phyloP scores from a whole-genome alignment of 2,113 vertebrate species.

The Mirza zaza region DNA sequence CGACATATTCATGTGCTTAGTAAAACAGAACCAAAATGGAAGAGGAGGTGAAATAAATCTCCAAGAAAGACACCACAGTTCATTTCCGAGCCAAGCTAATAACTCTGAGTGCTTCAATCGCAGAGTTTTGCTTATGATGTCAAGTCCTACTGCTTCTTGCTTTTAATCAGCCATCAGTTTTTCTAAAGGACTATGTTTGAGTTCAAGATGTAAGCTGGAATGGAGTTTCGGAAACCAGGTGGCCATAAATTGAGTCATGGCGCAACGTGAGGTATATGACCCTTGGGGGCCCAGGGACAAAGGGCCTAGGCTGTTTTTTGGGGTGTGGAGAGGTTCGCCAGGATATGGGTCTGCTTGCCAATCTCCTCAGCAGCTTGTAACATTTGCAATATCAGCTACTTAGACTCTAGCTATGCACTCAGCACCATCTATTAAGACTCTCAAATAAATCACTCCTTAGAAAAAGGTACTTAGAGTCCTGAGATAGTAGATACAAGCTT shows the following conservation, averaged over 20 bases:
- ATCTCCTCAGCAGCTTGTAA: background rate
- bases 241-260: background rate
- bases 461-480: background rate
- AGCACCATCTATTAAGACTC: background rate
- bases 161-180: background rate
- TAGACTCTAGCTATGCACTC: background rate
- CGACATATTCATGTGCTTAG: background rate
- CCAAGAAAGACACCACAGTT: background rate
- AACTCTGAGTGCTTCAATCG: background rate
- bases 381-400: background rate
- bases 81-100: background rate
- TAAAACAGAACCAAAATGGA: background rate
- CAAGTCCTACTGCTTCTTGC: background rate
- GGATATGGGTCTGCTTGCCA: background rate
- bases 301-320: background rate
- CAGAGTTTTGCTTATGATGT: background rate
- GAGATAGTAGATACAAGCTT: background rate
- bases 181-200: background rate
- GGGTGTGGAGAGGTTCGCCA: background rate
- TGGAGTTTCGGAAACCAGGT: background rate
- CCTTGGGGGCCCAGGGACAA: fast-evolving
- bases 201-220: background rate
- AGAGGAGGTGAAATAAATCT: slow-evolving; percentile 10
- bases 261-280: fast-evolving
- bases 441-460: background rate